These are phyloP conservation scores for Leptura quadrifasciata DNA, from an alignment of 2,888 invertebrate genomes.

Conservation along the genomic window DNA sequence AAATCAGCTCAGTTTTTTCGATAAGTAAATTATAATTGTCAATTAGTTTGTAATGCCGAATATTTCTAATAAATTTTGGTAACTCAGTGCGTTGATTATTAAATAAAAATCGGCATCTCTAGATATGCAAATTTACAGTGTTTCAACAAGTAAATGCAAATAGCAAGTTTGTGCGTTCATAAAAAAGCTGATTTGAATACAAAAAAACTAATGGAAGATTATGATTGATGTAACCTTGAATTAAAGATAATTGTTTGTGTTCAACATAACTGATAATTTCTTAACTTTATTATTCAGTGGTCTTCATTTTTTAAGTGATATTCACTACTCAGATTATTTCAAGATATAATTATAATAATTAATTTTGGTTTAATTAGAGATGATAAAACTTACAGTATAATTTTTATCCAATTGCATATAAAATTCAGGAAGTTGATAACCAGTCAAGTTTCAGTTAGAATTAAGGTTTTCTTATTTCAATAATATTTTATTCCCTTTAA, in stretches of 20 bases:
- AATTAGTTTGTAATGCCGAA: too few species aligned
- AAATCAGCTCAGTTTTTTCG: too few species aligned
- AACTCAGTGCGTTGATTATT: too few species aligned
- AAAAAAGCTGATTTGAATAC: constrained; percentile 11
- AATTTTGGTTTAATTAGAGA: too few species aligned
- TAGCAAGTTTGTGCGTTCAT: neutral
- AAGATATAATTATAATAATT: neutral
- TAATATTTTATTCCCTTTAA: too few species aligned
- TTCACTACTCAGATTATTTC: neutral
- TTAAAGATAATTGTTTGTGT: constrained; percentile 8
- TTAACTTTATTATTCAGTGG: neutral
- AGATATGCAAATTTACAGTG: neutral
- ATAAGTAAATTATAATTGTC: too few species aligned
- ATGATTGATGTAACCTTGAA: constrained; percentile 16
- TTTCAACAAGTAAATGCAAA: neutral
- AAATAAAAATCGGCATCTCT: neutral
- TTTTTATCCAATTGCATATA: neutral
- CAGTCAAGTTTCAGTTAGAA: neutral
- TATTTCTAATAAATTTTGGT: too few species aligned
- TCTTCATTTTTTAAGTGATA: neutral
- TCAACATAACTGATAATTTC: neutral
- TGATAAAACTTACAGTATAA: too few species aligned
- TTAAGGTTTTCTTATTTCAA: too few species aligned
- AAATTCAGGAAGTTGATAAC: neutral
- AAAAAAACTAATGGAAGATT: constrained; percentile 8